phyloP scores from a whole-genome alignment of 2,888 invertebrate species.

The Agrotis segetum region DNA sequence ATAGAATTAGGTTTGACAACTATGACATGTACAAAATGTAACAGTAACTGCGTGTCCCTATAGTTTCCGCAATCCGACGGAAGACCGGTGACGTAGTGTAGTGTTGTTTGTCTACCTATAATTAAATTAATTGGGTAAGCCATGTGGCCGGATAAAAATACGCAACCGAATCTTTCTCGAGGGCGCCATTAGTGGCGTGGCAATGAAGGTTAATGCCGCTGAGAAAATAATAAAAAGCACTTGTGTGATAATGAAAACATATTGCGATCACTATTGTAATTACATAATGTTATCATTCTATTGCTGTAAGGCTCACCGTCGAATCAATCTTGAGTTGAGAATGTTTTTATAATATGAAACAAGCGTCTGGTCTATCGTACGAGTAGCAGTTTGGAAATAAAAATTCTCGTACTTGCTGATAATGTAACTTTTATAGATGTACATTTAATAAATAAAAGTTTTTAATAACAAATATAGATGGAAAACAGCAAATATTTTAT shows the following conservation, averaged over 20 bases:
- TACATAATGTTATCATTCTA: not conserved
- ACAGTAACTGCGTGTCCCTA: slow-evolving; percentile 13
- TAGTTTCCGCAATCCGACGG: slow-evolving; percentile 9
- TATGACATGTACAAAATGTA: not conserved
- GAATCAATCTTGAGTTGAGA: not conserved
- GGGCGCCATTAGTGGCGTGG: slow-evolving; percentile 34
- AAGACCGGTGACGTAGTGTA: not conserved
- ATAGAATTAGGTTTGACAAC: not conserved
- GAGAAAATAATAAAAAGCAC: slow-evolving; percentile 23
- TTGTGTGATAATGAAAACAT: slow-evolving; percentile 22
- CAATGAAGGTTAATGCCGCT: slow-evolving; percentile 31
- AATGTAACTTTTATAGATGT: no score
- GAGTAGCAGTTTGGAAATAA: no score
- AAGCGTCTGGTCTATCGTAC: no score
- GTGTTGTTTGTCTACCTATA: slow-evolving; percentile 39
- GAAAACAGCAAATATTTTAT: no score
- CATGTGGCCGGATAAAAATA: slow-evolving; percentile 47
- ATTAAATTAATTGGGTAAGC: slow-evolving; percentile 53
- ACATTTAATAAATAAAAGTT: no score
- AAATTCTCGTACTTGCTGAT: no score
- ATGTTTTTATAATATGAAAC: no score
- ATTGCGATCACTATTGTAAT: not conserved
- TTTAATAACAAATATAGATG: no score
- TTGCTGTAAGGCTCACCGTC: not conserved
- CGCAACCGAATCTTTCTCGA: slow-evolving; percentile 39